Base-by-base conservation (phyloP, 2,888 invertebrate genomes). In the Melolontha melolontha region DNA sequence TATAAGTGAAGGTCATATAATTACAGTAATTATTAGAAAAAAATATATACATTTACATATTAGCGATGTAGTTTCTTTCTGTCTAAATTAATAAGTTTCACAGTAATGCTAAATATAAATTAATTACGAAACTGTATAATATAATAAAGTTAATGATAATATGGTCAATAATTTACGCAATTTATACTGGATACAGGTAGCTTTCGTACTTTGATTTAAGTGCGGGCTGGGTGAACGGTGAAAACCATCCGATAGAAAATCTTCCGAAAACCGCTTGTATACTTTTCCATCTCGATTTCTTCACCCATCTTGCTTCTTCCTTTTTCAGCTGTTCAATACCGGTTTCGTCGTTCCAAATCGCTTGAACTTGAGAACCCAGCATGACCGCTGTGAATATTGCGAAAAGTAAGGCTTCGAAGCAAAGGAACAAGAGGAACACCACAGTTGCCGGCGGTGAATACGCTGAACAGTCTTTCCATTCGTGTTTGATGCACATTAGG, bases 271-370 rank as follows among this genome's bases (percentile, higher is more conserved):
- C 98, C 0, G 96, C 91, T 81, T 97, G 96, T 75, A 98, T 92
- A 79, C 96, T 96, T 87, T 96, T 94, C 93, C 97, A 96, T 57
- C 94, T 87, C 0, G 96, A 95, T 78, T 94, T 95, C 77, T 94
- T 94, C 54, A 92, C 93, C 96, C 96, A 97, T 11, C 94, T 87
- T 0, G 95, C 94, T 82, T 96, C 93, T 79, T 98, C 98, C 79
- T 96, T 96, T 84, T 98, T 98, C 78, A 98, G 83, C 84, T 96
- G 96, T 81, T 98, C 98, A 75, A 98, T 98, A 47, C 97, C 97
- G 76, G 99, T 99, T 86, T 99, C 97, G 84, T 99, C 99, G 79
- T 96, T 95, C 91, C 97, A 96, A 80, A 99, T 98, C 27, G 98
- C 97, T 80, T 96, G 95, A 47, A 99, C 85, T 83, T 98, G 98